Percentiles rank a stretch among this genome's conserved stretches.
phyloP scores from a whole-genome alignment of 64 coral and sea anemone genomes.

The Montipora cactus region DNA sequence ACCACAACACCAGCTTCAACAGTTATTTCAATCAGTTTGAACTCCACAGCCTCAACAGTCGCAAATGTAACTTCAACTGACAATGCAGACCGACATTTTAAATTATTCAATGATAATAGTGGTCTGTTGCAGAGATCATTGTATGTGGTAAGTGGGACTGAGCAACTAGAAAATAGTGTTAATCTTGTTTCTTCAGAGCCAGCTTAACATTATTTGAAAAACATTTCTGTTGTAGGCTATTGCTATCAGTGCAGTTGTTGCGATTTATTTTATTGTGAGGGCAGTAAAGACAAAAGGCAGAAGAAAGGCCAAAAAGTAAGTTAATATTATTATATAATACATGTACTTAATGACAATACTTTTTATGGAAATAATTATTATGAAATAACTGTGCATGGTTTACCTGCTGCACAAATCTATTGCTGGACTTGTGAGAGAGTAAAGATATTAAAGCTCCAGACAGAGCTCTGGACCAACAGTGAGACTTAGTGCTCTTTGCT shows the following conservation, averaged over 20 bases:
- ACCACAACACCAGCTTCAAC: background rate
- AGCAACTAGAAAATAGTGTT: background rate
- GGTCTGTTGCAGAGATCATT: constrained; percentile 84
- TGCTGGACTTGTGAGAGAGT: too few relatives aligned
- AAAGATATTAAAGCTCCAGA: too few relatives aligned
- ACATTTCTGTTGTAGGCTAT: constrained; percentile 43
- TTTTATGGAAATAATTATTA: too few relatives aligned
- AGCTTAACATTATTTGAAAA: background rate
- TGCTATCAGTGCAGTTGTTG: constrained; percentile 75
- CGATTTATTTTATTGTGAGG: constrained; percentile 89
- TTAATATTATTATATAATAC: background rate
- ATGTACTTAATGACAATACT: too few relatives aligned
- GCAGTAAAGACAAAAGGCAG: constrained; percentile 80
- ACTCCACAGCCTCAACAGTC: background rate
- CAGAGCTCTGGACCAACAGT: too few relatives aligned
- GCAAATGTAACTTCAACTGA: background rate
- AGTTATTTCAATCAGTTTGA: background rate
- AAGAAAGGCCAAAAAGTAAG: constrained; percentile 94
- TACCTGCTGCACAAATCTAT: too few relatives aligned
- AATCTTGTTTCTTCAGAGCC: background rate
- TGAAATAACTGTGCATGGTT: too few relatives aligned
- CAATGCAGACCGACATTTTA: background rate
- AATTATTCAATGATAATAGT: constrained; percentile 24
- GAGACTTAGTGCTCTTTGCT: too few relatives aligned
- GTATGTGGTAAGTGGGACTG: constrained; percentile 79